Conservation (phyloP, 2,113 vertebrate genomes). For the Castor canadensis region DNA sequence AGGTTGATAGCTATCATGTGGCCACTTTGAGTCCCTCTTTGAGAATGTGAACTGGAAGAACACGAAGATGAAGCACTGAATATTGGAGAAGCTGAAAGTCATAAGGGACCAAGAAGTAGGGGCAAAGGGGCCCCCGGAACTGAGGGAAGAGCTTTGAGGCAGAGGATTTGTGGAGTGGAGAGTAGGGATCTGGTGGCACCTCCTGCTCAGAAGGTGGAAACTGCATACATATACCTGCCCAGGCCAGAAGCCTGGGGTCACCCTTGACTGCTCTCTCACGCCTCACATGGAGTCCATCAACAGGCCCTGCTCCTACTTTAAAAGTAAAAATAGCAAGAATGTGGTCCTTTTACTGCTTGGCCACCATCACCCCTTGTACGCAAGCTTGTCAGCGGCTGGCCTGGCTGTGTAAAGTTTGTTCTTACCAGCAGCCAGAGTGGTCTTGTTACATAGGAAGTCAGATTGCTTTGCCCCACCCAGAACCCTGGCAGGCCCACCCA, state of each 20-base stretch:
- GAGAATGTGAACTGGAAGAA: background rate
- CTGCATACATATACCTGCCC: background rate
- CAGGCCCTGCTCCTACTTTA: background rate
- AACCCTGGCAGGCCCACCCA: background rate
- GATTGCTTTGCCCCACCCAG: background rate
- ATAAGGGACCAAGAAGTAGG: too few relatives aligned
- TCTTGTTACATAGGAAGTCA: background rate
- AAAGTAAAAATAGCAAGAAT: background rate
- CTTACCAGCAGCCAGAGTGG: background rate
- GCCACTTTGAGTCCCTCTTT: background rate
- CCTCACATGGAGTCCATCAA: background rate
- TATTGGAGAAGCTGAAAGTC: background rate
- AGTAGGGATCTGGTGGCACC: background rate
- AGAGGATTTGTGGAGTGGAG: background rate
- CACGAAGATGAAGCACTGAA: background rate
- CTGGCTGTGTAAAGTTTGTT: background rate
- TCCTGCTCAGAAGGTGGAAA: background rate
- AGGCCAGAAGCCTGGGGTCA: too few relatives aligned
- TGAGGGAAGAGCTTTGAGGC: too few relatives aligned
- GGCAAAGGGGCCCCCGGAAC: too few relatives aligned
- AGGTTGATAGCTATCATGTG: fast-evolving
- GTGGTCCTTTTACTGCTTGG: background rate
- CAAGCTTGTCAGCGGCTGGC: background rate
- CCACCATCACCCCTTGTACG: fast-evolving
- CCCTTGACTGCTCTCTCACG: background rate